Base-by-base conservation (phyloP, 2,113 vertebrate species). In the Sebastes schlegelii region DNA sequence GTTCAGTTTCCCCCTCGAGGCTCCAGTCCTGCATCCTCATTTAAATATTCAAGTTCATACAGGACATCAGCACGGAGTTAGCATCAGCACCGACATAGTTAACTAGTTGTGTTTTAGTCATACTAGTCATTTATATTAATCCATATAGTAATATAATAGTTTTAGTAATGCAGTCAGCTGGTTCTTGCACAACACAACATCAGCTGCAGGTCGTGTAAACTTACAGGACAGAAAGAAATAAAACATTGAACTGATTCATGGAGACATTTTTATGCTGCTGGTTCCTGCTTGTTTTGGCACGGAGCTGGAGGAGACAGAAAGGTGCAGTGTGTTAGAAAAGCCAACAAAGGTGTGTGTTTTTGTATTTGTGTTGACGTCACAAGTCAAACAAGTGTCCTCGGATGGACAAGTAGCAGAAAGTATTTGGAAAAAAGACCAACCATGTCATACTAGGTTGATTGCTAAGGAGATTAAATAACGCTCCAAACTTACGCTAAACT, bases 41-140 rank as follows among this genome's bases (percentile, higher is more conserved):
- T 87, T 55, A 79, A 77, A 80, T 78, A 67, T 86, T 54, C 13
- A 86, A 52, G 19, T 46, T 58, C 8, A 46, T 21, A 43, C 23
- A 71, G 5, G 26, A 1, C 43, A 49, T 17, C 2, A 1, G n/a
- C 13, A 48, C 43, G 55, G 21, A 4, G 12, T 45, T 57, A 43
- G 2, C 51, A 73, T 63, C 4, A 62, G 19, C 13, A 17, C 1
- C 21, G 21, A 17, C 49, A 48, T 4, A 11, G 19, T 45, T n/a
- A 10, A 6, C 13, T 16, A 46, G 34, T 40, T 62, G 48, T 66
- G 21, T 45, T 74, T 52, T 21, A 5, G 43, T 79, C 9, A 14
- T 4, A 23, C 9, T 55, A 51, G 8, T 16, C 40, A 23, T 65
- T 66, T 17, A 5, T 42, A 67, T 72, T 42, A 21, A 6, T 42